Base-by-base conservation (phyloP, 2,113 vertebrate genomes). In the Eurystomus gularis region DNA sequence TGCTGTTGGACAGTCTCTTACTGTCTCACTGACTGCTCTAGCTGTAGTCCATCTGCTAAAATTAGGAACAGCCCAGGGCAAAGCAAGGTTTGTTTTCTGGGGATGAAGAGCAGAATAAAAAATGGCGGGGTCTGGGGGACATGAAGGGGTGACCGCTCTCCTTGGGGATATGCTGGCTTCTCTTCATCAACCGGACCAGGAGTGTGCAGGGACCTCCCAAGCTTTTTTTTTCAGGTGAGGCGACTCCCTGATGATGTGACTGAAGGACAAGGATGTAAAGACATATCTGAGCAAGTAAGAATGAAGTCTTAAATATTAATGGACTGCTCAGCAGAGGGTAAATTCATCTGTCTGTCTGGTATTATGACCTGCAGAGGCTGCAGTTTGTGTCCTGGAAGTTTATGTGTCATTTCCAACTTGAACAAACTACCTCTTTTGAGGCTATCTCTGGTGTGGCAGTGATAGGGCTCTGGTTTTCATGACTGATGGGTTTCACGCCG, bases 201-300 rank as follows among this genome's bases (percentile, higher is more conserved):
- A 52, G 0, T 0, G 3, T n/a, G 42, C 11, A 23, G 10, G 23
- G 28, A 9, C 4, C 2, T 86, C 33, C 26, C 35, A 35, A 39
- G 40, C 9, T 66, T 85, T 66, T 40, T 19, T 25, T 10, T 49
- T 29, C 20, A 3, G 21, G 49, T 33, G 35, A 42, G 24, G 33
- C 25, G 14, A 51, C 11, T 44, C 28, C 11, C 11, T 73, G 40
- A 7, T 57, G 42, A 46, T 8, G n/a, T n/a, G 46, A 25, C 21
- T 21, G 51, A 77, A 62, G 49, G 17, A 29, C 62, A 52, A 29
- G 14, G 23, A 33, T 1, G 5, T 55, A 75, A 82, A 89, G 52
- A 49, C 5, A 4, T 14, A 48, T 8, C 8, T 55, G 39, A 35
- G 7, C 10, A 55, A 69, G 4, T 55, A 54, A 82, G 69, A 65